A percentile compares a stretch with the other conserved stretches of the same genome.
Conservation (phyloP, 2,113 vertebrate species). For the Chinchilla lanigera region DNA sequence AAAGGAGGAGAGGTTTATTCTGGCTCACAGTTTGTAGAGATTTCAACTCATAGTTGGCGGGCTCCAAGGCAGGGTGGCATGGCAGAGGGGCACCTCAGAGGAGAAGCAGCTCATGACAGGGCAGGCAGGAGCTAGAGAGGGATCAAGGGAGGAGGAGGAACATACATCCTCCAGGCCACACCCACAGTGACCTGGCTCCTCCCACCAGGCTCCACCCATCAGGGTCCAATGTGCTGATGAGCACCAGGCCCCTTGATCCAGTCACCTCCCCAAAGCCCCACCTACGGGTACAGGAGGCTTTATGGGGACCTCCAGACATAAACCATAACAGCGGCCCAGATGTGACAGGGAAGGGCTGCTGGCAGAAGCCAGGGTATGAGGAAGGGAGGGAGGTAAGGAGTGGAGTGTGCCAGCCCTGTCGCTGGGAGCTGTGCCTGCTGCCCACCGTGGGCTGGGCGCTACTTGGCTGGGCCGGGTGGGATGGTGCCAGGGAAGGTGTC, state of each 20-base stretch:
- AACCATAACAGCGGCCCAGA: neutral
- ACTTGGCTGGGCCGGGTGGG: conserved; percentile 57
- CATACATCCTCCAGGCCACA: neutral
- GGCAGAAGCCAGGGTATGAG: neutral
- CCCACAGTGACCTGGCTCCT: neutral
- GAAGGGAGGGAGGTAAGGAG: neutral
- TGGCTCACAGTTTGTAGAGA: neutral
- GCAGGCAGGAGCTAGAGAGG: neutral
- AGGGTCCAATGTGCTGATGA: neutral
- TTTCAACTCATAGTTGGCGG: neutral
- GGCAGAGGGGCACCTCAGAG: neutral
- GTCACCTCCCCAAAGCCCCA: neutral
- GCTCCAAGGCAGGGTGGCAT: neutral
- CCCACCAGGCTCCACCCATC: neutral
- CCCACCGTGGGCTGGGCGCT: conserved; percentile 44
- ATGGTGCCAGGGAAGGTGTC: conserved; percentile 53
- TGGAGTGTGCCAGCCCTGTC: neutral
- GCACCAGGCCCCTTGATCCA: neutral
- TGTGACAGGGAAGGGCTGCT: neutral
- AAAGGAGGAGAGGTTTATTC: neutral
- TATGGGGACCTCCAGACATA: neutral
- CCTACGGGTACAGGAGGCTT: neutral
- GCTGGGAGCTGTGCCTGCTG: neutral
- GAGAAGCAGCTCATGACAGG: neutral
- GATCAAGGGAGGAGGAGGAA: neutral